phyloP scores from a whole-genome alignment of 2,113 vertebrate genomes.

The Rattus rattus region DNA sequence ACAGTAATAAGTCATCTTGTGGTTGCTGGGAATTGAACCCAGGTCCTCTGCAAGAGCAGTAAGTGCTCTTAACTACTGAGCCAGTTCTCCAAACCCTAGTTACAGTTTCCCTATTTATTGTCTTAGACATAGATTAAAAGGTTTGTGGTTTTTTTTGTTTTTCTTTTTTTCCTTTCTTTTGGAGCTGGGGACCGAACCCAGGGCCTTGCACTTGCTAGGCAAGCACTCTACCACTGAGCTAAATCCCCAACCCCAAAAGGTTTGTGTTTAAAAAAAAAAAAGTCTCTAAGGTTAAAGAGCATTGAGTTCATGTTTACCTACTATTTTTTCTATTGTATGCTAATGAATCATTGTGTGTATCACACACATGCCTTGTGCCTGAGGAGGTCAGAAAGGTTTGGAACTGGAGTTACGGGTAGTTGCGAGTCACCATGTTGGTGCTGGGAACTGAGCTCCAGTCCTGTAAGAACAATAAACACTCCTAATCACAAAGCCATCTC shows the following conservation, averaged over 20 bases:
- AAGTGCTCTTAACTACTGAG: background rate
- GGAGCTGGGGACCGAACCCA: no score
- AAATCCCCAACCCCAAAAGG: background rate
- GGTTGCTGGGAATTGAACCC: background rate
- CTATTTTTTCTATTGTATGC: slow-evolving; percentile 10
- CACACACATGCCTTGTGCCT: background rate
- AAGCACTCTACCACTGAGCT: no score
- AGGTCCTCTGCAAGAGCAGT: background rate
- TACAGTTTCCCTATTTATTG: slow-evolving; percentile 15
- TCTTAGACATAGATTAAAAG: slow-evolving; percentile 40
- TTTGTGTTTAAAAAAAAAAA: background rate
- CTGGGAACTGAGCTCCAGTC: background rate
- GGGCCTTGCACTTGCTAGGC: no score
- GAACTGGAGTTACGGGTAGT: background rate
- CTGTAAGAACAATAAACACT: background rate
- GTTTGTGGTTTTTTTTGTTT: background rate
- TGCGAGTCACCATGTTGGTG: background rate
- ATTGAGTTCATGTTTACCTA: slow-evolving; percentile 13
- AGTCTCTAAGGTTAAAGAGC: slow-evolving; percentile 22
- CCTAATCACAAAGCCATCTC: background rate
- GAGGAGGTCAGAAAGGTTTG: background rate
- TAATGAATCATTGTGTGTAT: background rate
- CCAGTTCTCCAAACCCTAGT: background rate
- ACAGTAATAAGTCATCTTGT: background rate
- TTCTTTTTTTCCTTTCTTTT: no score